Percentiles rank a stretch among this genome's conserved stretches.
These are phyloP conservation scores for Gryllus bimaculatus DNA, from an alignment of 1,140 invertebrate genomes.

Conservation along the genomic window DNA sequence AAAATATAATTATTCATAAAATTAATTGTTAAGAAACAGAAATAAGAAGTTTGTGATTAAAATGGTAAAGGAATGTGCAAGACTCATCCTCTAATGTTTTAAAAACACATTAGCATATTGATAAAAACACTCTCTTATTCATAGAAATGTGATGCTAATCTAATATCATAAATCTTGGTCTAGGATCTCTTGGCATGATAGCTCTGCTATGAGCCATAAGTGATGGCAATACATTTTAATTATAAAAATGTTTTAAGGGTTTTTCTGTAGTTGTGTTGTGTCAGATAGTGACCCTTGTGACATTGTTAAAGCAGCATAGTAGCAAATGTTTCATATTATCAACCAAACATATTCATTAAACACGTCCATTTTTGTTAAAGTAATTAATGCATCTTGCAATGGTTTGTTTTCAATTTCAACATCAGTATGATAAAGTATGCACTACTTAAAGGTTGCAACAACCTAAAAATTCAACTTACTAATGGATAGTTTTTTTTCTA, in stretches of 20 bases:
- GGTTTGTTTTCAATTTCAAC: too few species aligned
- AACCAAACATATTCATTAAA: background rate
- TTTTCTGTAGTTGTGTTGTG: background rate
- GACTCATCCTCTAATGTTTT: too few species aligned
- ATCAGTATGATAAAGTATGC: too few species aligned
- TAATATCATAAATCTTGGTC: background rate
- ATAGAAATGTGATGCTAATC: background rate
- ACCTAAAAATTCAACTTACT: background rate
- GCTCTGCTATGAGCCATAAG: background rate
- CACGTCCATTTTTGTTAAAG: background rate
- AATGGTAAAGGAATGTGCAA: too few species aligned
- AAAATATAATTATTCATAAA: too few species aligned
- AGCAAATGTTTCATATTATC: background rate
- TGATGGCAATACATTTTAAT: background rate
- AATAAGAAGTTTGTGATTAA: too few species aligned
- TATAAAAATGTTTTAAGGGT: background rate
- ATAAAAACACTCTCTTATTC: background rate
- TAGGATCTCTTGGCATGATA: background rate
- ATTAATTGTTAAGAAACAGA: too few species aligned
- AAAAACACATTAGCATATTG: too few species aligned
- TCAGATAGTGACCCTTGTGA: background rate
- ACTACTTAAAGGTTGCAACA: background rate
- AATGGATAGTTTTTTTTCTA: background rate
- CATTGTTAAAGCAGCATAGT: background rate
- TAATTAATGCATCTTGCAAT: too few species aligned